phyloP scores from a whole-genome alignment of 92 coral and sea anemone species.

The Pocillopora meandrina region DNA sequence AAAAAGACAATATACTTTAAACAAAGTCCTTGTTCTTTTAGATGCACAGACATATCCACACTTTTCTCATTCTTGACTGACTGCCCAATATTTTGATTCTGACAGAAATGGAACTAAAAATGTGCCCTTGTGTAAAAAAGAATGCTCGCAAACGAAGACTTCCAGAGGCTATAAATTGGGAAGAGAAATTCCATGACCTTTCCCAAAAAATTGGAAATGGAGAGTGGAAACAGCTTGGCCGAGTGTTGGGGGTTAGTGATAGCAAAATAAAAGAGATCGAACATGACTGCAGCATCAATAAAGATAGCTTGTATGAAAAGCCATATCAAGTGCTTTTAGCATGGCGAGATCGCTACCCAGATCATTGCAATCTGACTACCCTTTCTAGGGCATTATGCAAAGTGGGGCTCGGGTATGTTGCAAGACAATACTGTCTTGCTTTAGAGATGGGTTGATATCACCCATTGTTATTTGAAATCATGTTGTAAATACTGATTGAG shows the following conservation, averaged over 20 bases:
- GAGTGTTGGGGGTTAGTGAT: constrained; percentile 73
- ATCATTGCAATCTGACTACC: constrained; percentile 55
- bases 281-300: constrained; percentile 60
- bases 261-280: constrained; percentile 78
- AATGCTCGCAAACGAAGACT: constrained; percentile 84
- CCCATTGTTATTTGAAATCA: too few species aligned
- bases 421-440: constrained; percentile 73
- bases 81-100: neutral
- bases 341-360: constrained; percentile 88
- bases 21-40: too few species aligned
- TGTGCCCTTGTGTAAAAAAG: constrained; percentile 84
- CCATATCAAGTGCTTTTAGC: constrained; percentile 88
- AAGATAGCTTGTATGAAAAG: constrained; percentile 87
- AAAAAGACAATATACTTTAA: too few species aligned
- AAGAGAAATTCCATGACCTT: constrained; percentile 77
- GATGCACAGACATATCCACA: too few species aligned
- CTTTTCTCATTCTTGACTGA: too few species aligned
- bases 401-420: constrained; percentile 72
- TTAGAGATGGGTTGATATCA: constrained; percentile 47
- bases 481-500: too few species aligned
- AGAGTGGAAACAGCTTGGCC: constrained; percentile 86
- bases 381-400: constrained; percentile 75
- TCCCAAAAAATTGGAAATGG: constrained; percentile 58
- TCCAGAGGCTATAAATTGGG: constrained; percentile 54
- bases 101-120: constrained; percentile 39